These are phyloP conservation scores for Varroa destructor DNA, from an alignment of 1,140 invertebrate species.

Conservation along the genomic window DNA sequence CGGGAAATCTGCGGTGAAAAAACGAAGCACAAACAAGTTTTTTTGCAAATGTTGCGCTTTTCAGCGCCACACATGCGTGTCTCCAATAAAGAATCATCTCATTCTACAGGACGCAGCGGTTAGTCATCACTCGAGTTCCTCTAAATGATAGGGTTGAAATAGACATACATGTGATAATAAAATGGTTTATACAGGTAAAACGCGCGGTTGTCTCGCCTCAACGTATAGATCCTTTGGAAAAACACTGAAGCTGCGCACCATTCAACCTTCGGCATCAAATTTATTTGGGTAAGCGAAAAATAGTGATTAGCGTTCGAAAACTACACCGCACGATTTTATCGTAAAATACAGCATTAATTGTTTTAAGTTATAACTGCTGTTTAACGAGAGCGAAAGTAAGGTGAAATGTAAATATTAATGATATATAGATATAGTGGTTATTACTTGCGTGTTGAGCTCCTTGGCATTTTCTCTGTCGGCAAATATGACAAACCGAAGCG, in stretches of 20 bases:
- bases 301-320: too few species aligned
- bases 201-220: neutral
- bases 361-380: too few species aligned
- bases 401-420: neutral
- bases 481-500: constrained; percentile 61
- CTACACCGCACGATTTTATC: too few species aligned
- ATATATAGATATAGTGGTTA: neutral
- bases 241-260: too few species aligned
- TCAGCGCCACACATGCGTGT: too few species aligned
- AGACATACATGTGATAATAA: constrained; percentile 9
- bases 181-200: neutral
- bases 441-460: constrained; percentile 31
- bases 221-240: too few species aligned
- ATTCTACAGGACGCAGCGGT: neutral
- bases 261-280: too few species aligned
- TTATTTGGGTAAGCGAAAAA: too few species aligned
- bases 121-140: neutral
- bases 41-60: constrained; percentile 22
- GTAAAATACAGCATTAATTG: too few species aligned
- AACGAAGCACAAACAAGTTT: neutral
- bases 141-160: neutral
- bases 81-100: neutral
- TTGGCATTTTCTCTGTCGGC: constrained; percentile 49
- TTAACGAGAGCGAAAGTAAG: too few species aligned
- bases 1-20: neutral